Evolutionary conservation across 2,113 vertebrate genomes (phyloP).

Genomic region (Rattus norvegicus): GRCr8 NC_086031.1:79457001-79457500

Average conservation of each 20-base stretch:
- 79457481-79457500: too few species aligned
- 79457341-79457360: not conserved
- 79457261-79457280: not conserved
- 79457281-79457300: not conserved
- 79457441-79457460: not conserved
- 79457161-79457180: not conserved
- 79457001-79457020: not conserved
- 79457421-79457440: not conserved
- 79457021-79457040: not conserved
- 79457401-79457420: not conserved
- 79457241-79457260: not conserved
- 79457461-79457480: too few species aligned
- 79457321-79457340: not conserved
- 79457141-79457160: not conserved
- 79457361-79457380: not conserved
- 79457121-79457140: not conserved
- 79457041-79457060: not conserved
- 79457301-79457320: not conserved
- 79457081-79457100: not conserved
- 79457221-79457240: not conserved
- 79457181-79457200: not conserved
- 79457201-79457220: not conserved
- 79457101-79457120: not conserved
- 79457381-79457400: not conserved
- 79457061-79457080: not conserved